Evolutionary conservation across 1,140 invertebrate genomes (phyloP).

Genomic region (Anoplolepis gracilipes): DNA sequence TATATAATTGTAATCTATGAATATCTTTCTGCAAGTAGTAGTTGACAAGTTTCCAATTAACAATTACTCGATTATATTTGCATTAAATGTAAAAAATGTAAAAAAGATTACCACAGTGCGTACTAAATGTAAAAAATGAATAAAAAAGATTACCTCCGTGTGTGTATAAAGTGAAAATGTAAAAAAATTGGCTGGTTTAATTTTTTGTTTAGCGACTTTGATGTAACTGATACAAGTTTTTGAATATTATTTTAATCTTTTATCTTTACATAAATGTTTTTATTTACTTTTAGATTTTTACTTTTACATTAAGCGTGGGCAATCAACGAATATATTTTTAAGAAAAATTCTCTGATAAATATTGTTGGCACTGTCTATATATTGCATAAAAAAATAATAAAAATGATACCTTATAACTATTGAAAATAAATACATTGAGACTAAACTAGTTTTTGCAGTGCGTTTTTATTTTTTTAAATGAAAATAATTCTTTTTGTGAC

Average conservation of each 20-base stretch:
- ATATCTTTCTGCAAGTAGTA: background rate
- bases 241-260: background rate
- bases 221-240: background rate
- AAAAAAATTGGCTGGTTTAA: background rate
- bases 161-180: background rate
- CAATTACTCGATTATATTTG: background rate
- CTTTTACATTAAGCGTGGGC: background rate
- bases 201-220: background rate
- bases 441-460: background rate
- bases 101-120: background rate
- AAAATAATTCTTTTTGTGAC: background rate
- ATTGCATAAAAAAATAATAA: conserved; percentile 4
- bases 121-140: no score
- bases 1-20: background rate
- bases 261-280: background rate
- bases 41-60: background rate
- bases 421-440: background rate
- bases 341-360: background rate
- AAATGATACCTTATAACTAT: background rate
- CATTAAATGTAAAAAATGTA: background rate
- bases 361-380: background rate
- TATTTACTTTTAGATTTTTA: background rate
- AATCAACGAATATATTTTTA: conserved; percentile 14
- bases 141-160: background rate
- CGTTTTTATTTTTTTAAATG: background rate